A percentile compares a stretch with the other conserved stretches of the same genome.
Conservation (phyloP, 2,888 invertebrate species). For the Melipona beecheii region DNA sequence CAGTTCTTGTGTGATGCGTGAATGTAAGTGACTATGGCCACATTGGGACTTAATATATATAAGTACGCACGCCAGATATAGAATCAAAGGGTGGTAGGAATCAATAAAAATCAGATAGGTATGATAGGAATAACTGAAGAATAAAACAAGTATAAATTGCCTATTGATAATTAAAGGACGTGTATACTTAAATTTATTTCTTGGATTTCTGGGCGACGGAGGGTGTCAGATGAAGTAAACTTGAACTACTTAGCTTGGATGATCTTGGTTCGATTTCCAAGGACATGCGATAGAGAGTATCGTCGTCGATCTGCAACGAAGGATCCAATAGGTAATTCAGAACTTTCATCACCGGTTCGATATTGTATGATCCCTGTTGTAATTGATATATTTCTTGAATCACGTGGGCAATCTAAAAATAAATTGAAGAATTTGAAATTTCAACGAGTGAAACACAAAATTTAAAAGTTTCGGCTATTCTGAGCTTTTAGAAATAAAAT, state of each 20-base stretch:
- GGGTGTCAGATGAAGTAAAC: conserved; percentile 75
- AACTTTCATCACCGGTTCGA: conserved; percentile 93
- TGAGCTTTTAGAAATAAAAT: too few species aligned
- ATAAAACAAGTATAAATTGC: conserved; percentile 22
- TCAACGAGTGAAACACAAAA: not conserved
- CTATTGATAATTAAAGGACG: conserved; percentile 14
- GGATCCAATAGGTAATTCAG: conserved; percentile 92
- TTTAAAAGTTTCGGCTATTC: not conserved
- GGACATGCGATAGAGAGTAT: conserved; percentile 92
- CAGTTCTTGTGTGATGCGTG: too few species aligned
- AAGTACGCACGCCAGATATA: not conserved
- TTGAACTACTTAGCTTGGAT: conserved; percentile 85
- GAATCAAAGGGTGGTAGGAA: not conserved
- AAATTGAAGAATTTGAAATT: not conserved
- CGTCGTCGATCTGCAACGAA: conserved; percentile 91
- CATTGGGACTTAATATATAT: too few species aligned
- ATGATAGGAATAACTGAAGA: conserved; percentile 14
- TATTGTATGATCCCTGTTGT: conserved; percentile 96
- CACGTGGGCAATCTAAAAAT: conserved; percentile 93
- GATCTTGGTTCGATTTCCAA: conserved; percentile 93
- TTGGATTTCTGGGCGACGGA: conserved; percentile 67
- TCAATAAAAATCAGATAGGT: too few species aligned
- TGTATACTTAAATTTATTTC: conserved; percentile 49
- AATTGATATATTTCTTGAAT: conserved; percentile 96
- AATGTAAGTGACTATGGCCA: too few species aligned